Evolutionary conservation across 2,888 invertebrate genomes (phyloP), one percentile per base, ranked within the genome.

Genomic region (Zygaena filipendulae): DNA sequence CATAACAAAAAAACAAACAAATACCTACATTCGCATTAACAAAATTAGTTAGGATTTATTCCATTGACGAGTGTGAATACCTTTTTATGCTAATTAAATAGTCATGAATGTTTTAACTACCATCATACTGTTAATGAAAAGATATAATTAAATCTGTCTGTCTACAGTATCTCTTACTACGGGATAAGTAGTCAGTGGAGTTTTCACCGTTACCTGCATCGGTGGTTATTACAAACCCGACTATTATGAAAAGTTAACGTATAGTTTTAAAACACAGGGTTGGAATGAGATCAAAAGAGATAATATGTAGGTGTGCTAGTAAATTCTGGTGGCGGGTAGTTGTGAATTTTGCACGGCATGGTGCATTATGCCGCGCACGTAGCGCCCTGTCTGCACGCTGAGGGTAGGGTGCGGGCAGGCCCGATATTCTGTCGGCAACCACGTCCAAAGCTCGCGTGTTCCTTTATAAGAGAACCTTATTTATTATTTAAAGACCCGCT

Each of bases 331-430:
- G 53, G 60, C 52, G 68, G 64, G 67, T 69, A 70, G 71, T 71
- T 69, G 75, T 71, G 71, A 77, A 77, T 77, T 74, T 75, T 70
- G 69, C 59, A 74, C 64, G 54, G 64, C 57, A 52, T 48, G 50
- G 55, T 63, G 71, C 68, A 72, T 69, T 79, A 79, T 79, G 68
- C 77, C 57, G 69, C 53, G 71, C 77, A 77, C 77, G 77, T 77
- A 74, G 52, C 40, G 39, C 55, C 55, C 62, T 70, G 71, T 72
- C 70, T 70, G 70, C 70, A 59, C 60, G 52, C 38, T 36, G 47
- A 50, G 51, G 44, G 43, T 47, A 43, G 49, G 49, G 51, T 48
- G 47, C 43, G 52, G 43, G 36, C 31, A 33, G 38, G 41, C n/a
- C 51, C 43, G 50, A 59, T 56, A 55, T 55, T 56, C 58, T 48